A percentile compares a stretch with the other conserved stretches of the same genome.
These are phyloP conservation scores for Sarotherodon lohbergeri DNA, from an alignment of 2,113 vertebrate species.

Conservation along the genomic window DNA sequence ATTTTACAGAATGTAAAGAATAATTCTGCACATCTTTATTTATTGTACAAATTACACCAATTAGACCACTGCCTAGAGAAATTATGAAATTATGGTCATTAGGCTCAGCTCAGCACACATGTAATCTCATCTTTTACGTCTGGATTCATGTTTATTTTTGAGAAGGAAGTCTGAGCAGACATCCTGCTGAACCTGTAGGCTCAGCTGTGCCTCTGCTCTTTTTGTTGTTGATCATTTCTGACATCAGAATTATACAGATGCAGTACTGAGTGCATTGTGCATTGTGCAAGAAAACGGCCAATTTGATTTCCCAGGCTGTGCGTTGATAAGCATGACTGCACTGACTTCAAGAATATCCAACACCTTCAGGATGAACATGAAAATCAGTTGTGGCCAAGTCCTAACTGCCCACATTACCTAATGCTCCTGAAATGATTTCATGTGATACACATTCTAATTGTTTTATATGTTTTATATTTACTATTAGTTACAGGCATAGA, in stretches of 20 bases:
- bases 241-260: background rate
- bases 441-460: background rate
- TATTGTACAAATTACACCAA: background rate
- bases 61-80: background rate
- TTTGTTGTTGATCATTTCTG: background rate
- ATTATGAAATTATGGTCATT: conserved; percentile 1
- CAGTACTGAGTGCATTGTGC: background rate
- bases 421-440: background rate
- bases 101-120: background rate
- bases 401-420: background rate
- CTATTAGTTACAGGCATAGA: background rate
- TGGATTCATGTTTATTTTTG: background rate
- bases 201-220: background rate
- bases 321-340: background rate
- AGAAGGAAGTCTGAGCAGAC: background rate
- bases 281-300: background rate
- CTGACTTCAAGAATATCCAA: background rate
- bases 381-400: background rate
- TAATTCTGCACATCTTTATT: conserved; percentile 22
- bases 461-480: background rate
- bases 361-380: background rate
- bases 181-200: background rate
- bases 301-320: background rate
- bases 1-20: background rate
- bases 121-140: background rate